These are phyloP conservation scores for Thryonomys swinderianus DNA, from an alignment of 2,113 vertebrate species.

Conservation along the genomic window DNA sequence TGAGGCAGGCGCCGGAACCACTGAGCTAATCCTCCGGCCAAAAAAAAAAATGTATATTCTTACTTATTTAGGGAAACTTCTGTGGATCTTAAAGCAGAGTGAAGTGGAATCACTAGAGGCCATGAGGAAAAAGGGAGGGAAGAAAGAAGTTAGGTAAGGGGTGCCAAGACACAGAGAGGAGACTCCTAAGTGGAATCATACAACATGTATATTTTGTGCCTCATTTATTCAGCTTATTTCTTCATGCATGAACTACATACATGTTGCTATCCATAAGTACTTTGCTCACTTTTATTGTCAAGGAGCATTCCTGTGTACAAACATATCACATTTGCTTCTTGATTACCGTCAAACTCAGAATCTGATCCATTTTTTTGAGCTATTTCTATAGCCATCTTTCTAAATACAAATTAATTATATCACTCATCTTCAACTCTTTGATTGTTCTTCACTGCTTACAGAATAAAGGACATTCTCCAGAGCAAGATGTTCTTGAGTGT, in stretches of 20 bases:
- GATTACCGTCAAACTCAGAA: neutral
- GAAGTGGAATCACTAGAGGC: neutral
- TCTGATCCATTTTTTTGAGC: neutral
- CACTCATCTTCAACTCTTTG: neutral
- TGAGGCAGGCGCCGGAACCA: too few relatives aligned
- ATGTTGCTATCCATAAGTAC: neutral
- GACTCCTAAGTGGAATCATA: neutral
- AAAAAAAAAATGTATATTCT: too few relatives aligned
- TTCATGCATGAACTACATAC: neutral
- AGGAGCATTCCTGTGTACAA: neutral
- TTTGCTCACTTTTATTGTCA: neutral
- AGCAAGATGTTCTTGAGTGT: slow-evolving; percentile 3
- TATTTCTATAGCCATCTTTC: neutral
- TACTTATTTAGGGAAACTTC: neutral
- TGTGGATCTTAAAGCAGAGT: neutral
- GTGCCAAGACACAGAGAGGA: neutral
- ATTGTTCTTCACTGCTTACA: neutral
- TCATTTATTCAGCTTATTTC: neutral
- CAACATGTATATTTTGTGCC: neutral
- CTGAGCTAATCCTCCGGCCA: too few relatives aligned
- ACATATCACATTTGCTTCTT: neutral
- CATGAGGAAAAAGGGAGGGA: neutral
- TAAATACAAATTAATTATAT: slow-evolving; percentile 25
- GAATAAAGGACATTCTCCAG: neutral
- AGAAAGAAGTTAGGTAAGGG: neutral